Base-by-base conservation (phyloP, 2,113 vertebrate species). In the Platysteira castanea region DNA sequence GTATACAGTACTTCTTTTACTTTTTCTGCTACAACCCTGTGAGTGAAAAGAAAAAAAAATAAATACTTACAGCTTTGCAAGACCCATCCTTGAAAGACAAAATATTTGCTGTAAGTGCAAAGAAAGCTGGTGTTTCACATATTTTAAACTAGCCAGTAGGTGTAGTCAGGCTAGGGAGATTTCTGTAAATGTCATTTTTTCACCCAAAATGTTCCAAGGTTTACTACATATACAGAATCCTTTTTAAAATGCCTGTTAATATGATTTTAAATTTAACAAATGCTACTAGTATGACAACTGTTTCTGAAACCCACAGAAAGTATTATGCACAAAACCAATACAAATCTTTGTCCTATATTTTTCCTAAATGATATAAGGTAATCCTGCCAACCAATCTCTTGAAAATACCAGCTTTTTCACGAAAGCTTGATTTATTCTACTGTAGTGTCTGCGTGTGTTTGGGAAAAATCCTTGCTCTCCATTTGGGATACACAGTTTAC, bases 1-100 rank as follows among this genome's bases (percentile, higher is more conserved):
- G 97, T 97, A 97, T 99, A 99, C 42, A 99, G 97, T 78, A 98
- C 95, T 77, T 99, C 99, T 85, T 99, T 99, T 59, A 98, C 95
- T 87, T 98, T 99, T 97, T 99, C 99, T 13, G 96, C 95, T 33
- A 99, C 97, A 69, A 98, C 93, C 96, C 99, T 99, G 97, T 59
- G 86, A 96, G 39, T 30, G 24, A 64, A 92, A 71, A 63, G 31
- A 64, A 50, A 70, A 90, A 35, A 19, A 35, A 37, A 46, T 1
- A 63, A 73, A 54, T 1, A 13, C 19, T 71, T 76, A 57, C 27
- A 77, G 78, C 9, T 93, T 91, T 86, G 56, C 47, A 89, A 88
- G 63, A 64, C 7, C 2, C 15, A 69, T 53, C 57, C 57, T 77
- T 69, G 18, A 80, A 91, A 96, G 28, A 90, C 41, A 49, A 85